Evolutionary conservation across 2,797 vertebrate species (phyloP), one percentile per base, ranked within the genome.

Genomic region (Pyrocephalus nanus): DNA sequence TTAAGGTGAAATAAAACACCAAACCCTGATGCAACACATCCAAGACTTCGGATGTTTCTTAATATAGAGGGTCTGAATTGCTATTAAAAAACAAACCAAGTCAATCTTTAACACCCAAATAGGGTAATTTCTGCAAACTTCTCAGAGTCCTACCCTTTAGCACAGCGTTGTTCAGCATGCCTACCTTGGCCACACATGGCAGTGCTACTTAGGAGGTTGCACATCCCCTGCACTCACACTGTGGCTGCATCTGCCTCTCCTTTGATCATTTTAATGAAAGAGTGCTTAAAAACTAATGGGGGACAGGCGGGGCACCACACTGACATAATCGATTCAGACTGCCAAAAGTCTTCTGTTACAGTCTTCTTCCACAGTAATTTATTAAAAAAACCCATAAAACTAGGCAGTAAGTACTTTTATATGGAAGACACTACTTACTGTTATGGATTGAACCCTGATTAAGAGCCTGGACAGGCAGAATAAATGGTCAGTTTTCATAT

Each of bases 201-300:
- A 78, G 55, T 1, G 71, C 81, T n/a, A 5, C 65, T 74, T 8
- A 42, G 43, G 60, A 87, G 84, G 86, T 2, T 67, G 74, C 55
- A 47, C 54, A 51, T 57, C 54, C 85, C 57, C 85, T 64, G 88
- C 85, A 54, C 55, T 95, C 96, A 88, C 83, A 92, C 93, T 92
- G 94, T 25, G 94, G 86, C 90, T 90, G 90, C 95, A 96, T 84
- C 93, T 95, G 94, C 92, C 74, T 90, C 82, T 64, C 86, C 76
- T 92, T 71, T 93, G 94, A 96, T 92, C 67, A 36, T 60, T 70
- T 76, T 92, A 95, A 95, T 95, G 84, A 95, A 92, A 75, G 71
- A 92, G 48, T 26, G 45, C 60, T 88, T 79, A 86, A 82, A 85
- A 79, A 95, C 48, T 69, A 84, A 34, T 42, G 66, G 48, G 70